Evolutionary conservation across 2,113 vertebrate species (phyloP), one percentile per base, ranked within the genome.

Genomic region (human (Homo sapiens)): DNA sequence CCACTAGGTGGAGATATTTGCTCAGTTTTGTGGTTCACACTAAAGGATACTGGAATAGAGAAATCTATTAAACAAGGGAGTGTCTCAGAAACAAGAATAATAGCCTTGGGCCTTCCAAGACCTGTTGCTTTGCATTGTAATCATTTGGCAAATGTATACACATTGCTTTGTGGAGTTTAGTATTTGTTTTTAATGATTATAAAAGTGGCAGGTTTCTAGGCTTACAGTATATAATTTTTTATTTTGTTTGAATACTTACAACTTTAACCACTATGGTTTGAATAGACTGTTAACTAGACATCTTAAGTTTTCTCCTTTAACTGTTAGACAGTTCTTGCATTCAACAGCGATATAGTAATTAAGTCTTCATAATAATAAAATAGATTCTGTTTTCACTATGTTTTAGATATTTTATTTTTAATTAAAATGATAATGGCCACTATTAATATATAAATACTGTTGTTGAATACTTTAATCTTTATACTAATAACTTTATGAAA

Each of bases 1-100:
- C 98, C 98, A 98, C 98, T 97, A 98, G 98, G 91, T 97, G 98
- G 98, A 97, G 91, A 66, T 84, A 97, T 98, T 97, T 97, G 89
- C 94, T 97, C 87, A 98, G 48, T 96, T 98, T 98, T 98, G 97
- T 92, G 35, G 14, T 92, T 86, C 70, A 52, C 20, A 9, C 16
- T 2, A 32, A 1, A 0, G 0, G 1, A 6, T 12, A 25, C 2
- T 30, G 23, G 3, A 8, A 6, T 8, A 30, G 25, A 11, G 76
- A 25, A 52, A 3, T 30, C 4, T 11, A 16, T 30, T 43, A 64
- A 61, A 64, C 5, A 38, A 32, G 50, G 45, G 14, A 59, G 16
- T 5, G 13, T 55, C 27, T 76, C 45, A 64, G n/a, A 50, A 55
- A 27, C 9, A 93, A 92, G 64, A 5, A 9, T 6, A 38, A 8